phyloP scores from a whole-genome alignment of 2,113 vertebrate species.

The Romanogobio albipinnatus region DNA sequence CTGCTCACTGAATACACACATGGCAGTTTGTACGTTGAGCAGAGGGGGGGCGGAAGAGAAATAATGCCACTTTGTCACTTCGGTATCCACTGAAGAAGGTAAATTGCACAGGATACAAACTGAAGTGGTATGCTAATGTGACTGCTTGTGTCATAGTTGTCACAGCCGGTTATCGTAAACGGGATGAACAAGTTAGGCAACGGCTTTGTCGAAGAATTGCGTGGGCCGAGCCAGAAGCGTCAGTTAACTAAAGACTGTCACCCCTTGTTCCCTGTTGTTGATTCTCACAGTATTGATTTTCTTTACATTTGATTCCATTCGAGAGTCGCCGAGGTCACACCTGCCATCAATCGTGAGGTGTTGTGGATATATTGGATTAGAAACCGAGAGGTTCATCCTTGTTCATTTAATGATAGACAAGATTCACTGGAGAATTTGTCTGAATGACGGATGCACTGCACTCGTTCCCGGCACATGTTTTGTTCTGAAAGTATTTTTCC shows the following conservation, averaged over 20 bases:
- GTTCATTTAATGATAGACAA: conserved; percentile 45
- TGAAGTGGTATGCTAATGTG: conserved; percentile 47
- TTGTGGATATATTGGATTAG: conserved; percentile 53
- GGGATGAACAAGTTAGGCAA: conserved; percentile 37
- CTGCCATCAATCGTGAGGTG: conserved; percentile 50
- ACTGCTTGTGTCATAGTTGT: conserved; percentile 55
- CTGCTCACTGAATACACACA: neutral
- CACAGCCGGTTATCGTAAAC: conserved; percentile 30
- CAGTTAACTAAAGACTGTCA: conserved; percentile 48
- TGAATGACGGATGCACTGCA: neutral
- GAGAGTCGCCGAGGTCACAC: conserved; percentile 46
- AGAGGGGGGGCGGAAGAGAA: neutral
- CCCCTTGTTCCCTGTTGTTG: conserved; percentile 49
- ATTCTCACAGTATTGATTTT: conserved; percentile 57
- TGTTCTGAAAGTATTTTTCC: neutral
- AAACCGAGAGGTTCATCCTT: conserved; percentile 52
- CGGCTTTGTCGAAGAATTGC: conserved; percentile 28
- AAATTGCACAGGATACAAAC: conserved; percentile 38
- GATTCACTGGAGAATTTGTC: conserved; percentile 33
- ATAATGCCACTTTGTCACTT: conserved; percentile 30
- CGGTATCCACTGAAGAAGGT: conserved; percentile 10
- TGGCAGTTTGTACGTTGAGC: neutral
- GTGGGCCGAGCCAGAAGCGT: conserved; percentile 24
- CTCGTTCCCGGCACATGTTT: neutral
- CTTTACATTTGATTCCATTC: conserved; percentile 54